Base-by-base conservation (phyloP, 2,113 vertebrate species). In the Cygnus atratus region DNA sequence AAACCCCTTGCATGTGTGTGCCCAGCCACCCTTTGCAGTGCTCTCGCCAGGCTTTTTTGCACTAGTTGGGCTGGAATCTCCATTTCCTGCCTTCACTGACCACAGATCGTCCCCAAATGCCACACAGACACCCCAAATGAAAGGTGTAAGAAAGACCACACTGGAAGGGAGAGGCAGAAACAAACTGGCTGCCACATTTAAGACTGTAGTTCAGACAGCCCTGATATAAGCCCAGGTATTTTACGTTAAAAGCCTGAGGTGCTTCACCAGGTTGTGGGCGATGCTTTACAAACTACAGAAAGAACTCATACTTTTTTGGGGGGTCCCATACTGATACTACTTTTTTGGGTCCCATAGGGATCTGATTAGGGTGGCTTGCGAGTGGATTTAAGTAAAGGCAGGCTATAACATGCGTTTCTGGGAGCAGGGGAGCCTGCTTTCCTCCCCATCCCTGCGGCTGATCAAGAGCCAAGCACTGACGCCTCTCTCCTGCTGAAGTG, bases 91-190 rank as follows among this genome's bases (percentile, higher is more conserved):
- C 21, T 29, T 61, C 21, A 8, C 3, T 22, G 39, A 65, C 31
- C 70, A 68, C 26, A 24, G 59, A 55, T 44, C 25, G 28, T 29
- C 61, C 48, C 52, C 25, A 16, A 3, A 9, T 29, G 52, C 28
- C 61, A 39, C 4, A 4, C 0, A 20, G 67, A 35, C 46, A 43
- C 20, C 16, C 48, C 1, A 6, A 62, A 63, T 2, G 4, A 54
- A 76, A 73, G 35, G 54, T 29, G 72, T 54, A 39, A 54, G 67
- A 13, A 66, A n/a, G 43, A 39, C 26, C 46, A 46, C 55, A 10
- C 14, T 57, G 66, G 39, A 43, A 37, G 58, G 61, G 63, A 83
- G 43, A 28, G 77, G 29, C n/a, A 71, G 46, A 55, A 63, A 58
- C 54, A 66, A 31, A 67, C 41, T 21, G 41, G 24, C 55, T 57